Evolutionary conservation across 2,113 vertebrate genomes (phyloP).

Genomic region (Centropus unirufus): DNA sequence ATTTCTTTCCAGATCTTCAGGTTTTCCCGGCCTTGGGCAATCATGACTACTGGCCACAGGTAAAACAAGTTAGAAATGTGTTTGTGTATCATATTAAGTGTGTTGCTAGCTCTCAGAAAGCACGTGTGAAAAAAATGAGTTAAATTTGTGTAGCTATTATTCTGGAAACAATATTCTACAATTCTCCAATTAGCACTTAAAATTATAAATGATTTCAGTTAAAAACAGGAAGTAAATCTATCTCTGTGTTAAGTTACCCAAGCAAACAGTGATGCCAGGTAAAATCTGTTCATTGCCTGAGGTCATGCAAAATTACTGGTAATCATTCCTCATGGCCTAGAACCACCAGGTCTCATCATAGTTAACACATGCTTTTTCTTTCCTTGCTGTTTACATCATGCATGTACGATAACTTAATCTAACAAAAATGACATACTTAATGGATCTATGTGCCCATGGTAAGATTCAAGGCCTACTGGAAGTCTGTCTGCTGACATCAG

Average conservation of each 20-base stretch:
- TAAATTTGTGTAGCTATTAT: not conserved
- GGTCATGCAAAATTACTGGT: not conserved
- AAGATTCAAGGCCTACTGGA: not conserved
- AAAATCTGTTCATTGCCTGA: not conserved
- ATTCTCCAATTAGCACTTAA: not conserved
- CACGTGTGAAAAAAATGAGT: not conserved
- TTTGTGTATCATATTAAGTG: not conserved
- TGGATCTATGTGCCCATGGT: not conserved
- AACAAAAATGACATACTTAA: not conserved
- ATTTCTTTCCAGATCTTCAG: constrained; percentile 85
- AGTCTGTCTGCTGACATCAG: not conserved
- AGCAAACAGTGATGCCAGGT: not conserved
- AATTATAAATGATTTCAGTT: not conserved
- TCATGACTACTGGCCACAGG: constrained; percentile 99
- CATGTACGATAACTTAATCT: not conserved
- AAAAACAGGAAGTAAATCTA: not conserved
- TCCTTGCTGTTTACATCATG: not conserved
- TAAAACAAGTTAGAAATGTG: constrained; percentile 57
- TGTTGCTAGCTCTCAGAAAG: not conserved
- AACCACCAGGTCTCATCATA: not conserved
- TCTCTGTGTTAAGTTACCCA: not conserved
- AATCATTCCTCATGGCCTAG: not conserved
- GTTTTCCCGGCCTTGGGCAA: constrained; percentile 94
- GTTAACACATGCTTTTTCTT: not conserved
- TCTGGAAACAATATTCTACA: not conserved